phyloP scores from a whole-genome alignment of 2,113 vertebrate species.

The Megaleporinus macrocephalus region DNA sequence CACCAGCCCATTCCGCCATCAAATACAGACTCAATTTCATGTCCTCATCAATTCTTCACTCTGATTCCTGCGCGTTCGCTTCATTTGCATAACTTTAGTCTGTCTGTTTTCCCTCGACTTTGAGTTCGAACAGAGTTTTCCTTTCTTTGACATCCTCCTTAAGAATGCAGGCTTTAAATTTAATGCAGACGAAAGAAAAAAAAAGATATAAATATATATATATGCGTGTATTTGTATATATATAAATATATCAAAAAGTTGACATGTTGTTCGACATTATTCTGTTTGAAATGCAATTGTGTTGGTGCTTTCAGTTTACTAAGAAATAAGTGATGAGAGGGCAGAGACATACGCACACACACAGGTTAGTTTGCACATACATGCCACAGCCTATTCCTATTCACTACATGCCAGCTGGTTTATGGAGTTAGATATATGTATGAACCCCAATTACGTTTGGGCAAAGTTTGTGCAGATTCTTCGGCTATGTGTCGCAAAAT shows the following conservation, averaged over 20 bases:
- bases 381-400: constrained; percentile 41
- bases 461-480: too few relatives aligned
- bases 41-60: constrained; percentile 84
- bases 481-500: neutral
- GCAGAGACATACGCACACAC: constrained; percentile 41
- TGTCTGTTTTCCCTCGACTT: constrained; percentile 51
- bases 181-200: constrained; percentile 63
- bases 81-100: constrained; percentile 75
- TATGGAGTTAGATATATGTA: neutral
- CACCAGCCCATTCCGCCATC: constrained; percentile 64
- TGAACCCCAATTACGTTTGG: neutral
- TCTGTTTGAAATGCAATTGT: constrained; percentile 79
- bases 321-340: constrained; percentile 48
- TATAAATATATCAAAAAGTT: constrained; percentile 72
- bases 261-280: constrained; percentile 78
- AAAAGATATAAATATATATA: constrained; percentile 60
- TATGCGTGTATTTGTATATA: constrained; percentile 68
- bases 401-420: constrained; percentile 35
- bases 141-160: constrained; percentile 61
- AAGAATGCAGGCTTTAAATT: constrained; percentile 72
- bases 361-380: constrained; percentile 61
- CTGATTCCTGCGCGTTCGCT: constrained; percentile 77
- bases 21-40: constrained; percentile 73
- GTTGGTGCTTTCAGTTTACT: constrained; percentile 68
- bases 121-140: constrained; percentile 62